These are phyloP conservation scores for Julus scanicus DNA, from an alignment of 2,888 invertebrate species.

Conservation along the genomic window DNA sequence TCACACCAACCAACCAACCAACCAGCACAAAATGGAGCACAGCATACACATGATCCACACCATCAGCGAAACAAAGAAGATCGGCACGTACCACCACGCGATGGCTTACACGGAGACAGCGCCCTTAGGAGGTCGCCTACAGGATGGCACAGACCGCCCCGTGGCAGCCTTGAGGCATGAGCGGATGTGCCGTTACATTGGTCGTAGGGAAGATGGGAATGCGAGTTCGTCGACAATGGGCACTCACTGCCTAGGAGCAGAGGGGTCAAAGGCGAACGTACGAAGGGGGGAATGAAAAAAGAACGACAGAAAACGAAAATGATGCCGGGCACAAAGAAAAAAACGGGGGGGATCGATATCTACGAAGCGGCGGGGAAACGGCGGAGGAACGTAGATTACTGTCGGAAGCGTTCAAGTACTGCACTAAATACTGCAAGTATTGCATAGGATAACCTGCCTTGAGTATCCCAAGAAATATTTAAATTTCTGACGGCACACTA, in stretches of 20 bases:
- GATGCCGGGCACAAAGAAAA: conserved; percentile 28
- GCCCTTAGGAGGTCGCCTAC: not conserved
- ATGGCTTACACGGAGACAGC: conserved; percentile 12
- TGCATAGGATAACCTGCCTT: too few species aligned
- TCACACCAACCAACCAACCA: conserved; percentile 1
- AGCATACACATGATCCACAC: not conserved
- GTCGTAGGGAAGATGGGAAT: conserved; percentile 63
- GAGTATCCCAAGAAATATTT: too few species aligned
- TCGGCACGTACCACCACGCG: not conserved
- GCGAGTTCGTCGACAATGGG: conserved; percentile 61
- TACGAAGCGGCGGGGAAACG: not conserved
- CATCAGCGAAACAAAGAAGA: not conserved
- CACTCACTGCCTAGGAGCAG: conserved; percentile 61
- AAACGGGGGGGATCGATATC: not conserved
- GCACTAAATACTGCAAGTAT: too few species aligned
- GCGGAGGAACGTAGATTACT: not conserved
- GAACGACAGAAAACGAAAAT: conserved; percentile 36
- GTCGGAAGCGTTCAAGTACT: not conserved
- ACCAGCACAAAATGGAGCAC: not conserved
- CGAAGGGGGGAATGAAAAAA: conserved; percentile 40
- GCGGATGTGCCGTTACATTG: conserved; percentile 62
- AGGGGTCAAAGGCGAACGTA: conserved; percentile 16
- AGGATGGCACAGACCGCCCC: conserved; percentile 59
- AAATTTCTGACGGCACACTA: too few species aligned
- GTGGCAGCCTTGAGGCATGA: conserved; percentile 64